phyloP scores from a whole-genome alignment of 2,888 invertebrate species.

The Erebia palarica region DNA sequence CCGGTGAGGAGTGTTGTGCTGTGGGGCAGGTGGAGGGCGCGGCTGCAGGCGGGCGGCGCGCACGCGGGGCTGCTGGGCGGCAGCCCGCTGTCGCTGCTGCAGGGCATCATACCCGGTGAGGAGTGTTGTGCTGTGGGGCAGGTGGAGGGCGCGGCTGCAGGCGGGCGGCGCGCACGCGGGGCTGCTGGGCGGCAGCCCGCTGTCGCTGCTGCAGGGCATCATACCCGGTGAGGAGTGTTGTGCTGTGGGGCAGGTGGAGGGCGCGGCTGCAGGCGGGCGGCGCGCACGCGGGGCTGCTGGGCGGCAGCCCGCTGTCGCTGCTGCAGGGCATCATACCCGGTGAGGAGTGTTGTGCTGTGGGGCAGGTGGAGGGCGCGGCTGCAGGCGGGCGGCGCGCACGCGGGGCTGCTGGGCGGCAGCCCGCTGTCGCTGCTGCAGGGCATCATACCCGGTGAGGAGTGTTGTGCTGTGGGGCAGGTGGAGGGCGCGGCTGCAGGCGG shows the following conservation, averaged over 20 bases:
- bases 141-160: conserved; percentile 65
- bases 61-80: conserved; percentile 80
- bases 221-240: conserved; percentile 92
- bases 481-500: conserved; percentile 65
- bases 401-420: conserved; percentile 82
- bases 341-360: no score
- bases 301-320: conserved; percentile 86
- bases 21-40: no score
- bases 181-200: conserved; percentile 84
- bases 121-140: no score
- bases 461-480: no score
- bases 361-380: no score
- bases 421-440: conserved; percentile 89
- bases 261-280: conserved; percentile 66
- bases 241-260: no score
- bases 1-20: no score
- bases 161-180: conserved; percentile 69
- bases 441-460: conserved; percentile 91
- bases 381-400: conserved; percentile 66
- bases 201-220: conserved; percentile 89
- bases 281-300: conserved; percentile 76
- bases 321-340: conserved; percentile 93
- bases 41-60: conserved; percentile 65
- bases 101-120: conserved; percentile 92
- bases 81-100: conserved; percentile 87